Conservation (phyloP, 2,888 invertebrate species). For the Acleris holmiana region DNA sequence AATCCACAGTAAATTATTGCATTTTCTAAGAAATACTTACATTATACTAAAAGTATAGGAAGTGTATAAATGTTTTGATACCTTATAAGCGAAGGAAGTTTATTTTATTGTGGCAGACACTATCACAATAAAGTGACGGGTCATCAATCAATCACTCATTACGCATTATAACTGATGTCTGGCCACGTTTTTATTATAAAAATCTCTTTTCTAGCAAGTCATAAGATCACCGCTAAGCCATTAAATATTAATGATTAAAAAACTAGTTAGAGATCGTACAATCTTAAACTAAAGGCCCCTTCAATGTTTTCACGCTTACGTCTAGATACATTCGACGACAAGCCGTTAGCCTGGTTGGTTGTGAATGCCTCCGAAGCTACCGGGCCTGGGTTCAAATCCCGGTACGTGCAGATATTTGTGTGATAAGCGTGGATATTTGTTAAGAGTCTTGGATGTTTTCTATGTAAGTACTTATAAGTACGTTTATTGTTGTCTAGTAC, state of each 20-base stretch:
- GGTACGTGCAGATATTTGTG: too few relatives aligned
- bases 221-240: not conserved
- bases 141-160: not conserved
- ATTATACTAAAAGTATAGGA: conserved; percentile 27
- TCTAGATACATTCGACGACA: too few relatives aligned
- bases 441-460: too few relatives aligned
- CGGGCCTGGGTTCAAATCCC: too few relatives aligned
- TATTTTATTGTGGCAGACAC: not conserved
- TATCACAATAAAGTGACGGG: not conserved
- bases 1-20: conserved; percentile 17
- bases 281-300: too few relatives aligned
- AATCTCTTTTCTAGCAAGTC: not conserved
- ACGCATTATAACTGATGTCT: not conserved
- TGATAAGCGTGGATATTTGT: too few relatives aligned
- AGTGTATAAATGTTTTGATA: conserved; percentile 27
- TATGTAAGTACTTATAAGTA: too few relatives aligned
- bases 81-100: conserved; percentile 29
- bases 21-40: conserved; percentile 20
- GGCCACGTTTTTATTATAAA: not conserved
- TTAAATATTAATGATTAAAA: not conserved
- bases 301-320: too few relatives aligned
- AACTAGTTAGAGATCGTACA: too few relatives aligned
- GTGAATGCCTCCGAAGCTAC: too few relatives aligned
- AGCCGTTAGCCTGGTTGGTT: too few relatives aligned
- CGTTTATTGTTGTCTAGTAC: too few relatives aligned